These are phyloP conservation scores for Graphium colonna DNA, from an alignment of 2,888 invertebrate species.

Conservation along the genomic window DNA sequence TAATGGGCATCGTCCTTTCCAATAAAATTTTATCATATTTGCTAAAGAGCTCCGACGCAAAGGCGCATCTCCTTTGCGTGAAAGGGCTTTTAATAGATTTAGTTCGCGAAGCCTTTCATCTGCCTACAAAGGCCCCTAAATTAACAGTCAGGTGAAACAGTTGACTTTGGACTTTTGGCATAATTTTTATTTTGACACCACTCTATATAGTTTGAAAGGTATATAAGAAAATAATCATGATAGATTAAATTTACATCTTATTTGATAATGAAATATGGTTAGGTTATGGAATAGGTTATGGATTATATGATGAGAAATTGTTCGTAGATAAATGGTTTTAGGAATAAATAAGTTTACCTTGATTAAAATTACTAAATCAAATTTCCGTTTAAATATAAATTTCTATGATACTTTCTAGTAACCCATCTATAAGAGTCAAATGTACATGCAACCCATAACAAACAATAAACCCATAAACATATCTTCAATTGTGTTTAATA, in stretches of 20 bases:
- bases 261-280: background rate
- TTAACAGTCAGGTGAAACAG: slow-evolving; percentile 9
- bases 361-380: background rate
- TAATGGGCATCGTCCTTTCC: too few species aligned
- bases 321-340: background rate
- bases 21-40: background rate
- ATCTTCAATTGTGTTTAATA: too few species aligned
- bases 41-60: background rate
- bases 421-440: too few species aligned
- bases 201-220: background rate
- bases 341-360: background rate
- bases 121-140: background rate
- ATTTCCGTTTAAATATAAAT: too few species aligned
- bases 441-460: too few species aligned
- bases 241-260: background rate
- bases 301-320: background rate
- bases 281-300: background rate
- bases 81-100: slow-evolving; percentile 7
- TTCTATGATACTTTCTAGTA: too few species aligned
- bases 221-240: background rate
- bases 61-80: background rate
- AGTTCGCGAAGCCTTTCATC: slow-evolving; percentile 1
- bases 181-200: too few species aligned
- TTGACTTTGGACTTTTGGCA: background rate
- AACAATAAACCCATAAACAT: too few species aligned